Conservation (phyloP, 2,113 vertebrate genomes). For the Podocnemis expansa region DNA sequence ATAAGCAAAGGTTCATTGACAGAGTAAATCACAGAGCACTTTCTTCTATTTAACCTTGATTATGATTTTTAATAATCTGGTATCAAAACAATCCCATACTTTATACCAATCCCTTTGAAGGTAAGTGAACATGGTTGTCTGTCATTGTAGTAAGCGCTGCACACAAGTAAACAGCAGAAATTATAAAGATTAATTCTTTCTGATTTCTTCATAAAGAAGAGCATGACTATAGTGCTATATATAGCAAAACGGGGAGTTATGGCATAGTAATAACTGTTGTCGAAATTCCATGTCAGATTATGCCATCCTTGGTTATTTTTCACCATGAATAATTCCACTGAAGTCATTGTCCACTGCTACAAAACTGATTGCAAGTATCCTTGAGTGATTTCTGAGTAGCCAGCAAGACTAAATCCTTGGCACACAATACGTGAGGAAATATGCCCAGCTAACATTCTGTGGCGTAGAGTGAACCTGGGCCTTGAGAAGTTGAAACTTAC, state of each 20-base stretch:
- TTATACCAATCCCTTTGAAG: neutral
- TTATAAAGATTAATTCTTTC: neutral
- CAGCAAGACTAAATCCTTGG: neutral
- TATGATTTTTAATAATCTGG: neutral
- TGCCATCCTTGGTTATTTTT: neutral
- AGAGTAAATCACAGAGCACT: neutral
- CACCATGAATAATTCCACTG: neutral
- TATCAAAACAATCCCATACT: neutral
- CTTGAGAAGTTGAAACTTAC: neutral
- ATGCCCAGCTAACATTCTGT: neutral
- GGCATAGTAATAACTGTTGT: too few relatives aligned
- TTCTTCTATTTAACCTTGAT: neutral
- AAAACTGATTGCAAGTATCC: neutral
- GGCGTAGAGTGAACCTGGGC: neutral
- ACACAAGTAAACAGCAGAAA: neutral
- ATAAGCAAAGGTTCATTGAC: neutral
- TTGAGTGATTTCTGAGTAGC: neutral
- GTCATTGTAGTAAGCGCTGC: neutral
- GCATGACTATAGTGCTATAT: neutral
- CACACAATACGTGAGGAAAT: neutral
- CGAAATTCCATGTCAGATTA: neutral
- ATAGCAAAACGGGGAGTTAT: neutral
- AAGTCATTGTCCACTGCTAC: neutral
- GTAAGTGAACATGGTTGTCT: neutral
- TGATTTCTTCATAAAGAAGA: neutral